Base-by-base conservation (phyloP, 1,140 invertebrate species). In the Idris sp. region DNA sequence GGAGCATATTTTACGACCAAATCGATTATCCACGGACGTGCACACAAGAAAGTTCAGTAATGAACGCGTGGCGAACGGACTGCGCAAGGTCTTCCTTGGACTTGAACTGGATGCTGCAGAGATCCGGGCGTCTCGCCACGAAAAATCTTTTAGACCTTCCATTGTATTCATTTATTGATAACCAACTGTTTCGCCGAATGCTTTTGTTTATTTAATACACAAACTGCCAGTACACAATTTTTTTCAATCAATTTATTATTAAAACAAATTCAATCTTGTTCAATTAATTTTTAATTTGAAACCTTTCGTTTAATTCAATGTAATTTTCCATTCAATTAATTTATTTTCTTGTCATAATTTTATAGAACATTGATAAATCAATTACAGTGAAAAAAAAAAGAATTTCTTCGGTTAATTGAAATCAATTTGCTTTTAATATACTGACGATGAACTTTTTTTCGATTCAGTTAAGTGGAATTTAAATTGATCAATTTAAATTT, bases 1-100 rank as follows among this genome's bases (percentile, higher is more conserved):
- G 79, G 79, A 82, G 81, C 77, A 72, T 83, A 83, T 84, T 84
- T 83, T 83, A 83, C 80, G 81, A 83, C 80, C 79, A 77, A 83
- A 84, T 84, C 81, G 81, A 83, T 84, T 83, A 84, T 84, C 74
- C 81, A 83, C 78, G 81, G 80, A 58, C 54, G 64, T 80, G 79
- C 77, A 84, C 79, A 78, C 80, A 77, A 80, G 76, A 75, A 80
- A 80, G 64, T 77, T 80, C 73, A 75, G 76, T 78, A 77, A 82
- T 73, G 69, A 80, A 78, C 79, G 73, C 76, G 74, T 79, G 79
- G 79, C 77, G 65, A 80, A 69, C 71, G 67, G 73, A 75, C 72
- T 71, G 36, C 53, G 74, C 81, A 81, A 82, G 81, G 77, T 73
- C 76, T 79, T 82, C 56, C 64, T 51, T 53, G 67, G 59, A 49